Percentiles rank a stretch among this genome's conserved stretches.
Conservation (phyloP, 2,113 vertebrate genomes). For the Chinchilla lanigera region DNA sequence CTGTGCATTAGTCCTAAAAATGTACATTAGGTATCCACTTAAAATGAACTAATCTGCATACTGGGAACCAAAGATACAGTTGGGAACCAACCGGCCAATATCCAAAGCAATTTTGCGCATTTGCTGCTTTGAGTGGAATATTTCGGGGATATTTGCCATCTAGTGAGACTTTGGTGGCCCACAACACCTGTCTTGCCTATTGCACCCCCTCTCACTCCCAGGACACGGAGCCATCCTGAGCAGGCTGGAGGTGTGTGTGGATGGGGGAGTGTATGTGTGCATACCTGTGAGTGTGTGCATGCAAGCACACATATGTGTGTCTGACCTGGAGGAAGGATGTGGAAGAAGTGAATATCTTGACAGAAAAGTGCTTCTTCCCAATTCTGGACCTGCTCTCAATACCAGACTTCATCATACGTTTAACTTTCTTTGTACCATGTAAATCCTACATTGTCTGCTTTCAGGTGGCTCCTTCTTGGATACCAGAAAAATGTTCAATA, state of each 20-base stretch:
- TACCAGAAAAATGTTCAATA: background rate
- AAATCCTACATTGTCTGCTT: background rate
- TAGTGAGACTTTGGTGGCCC: background rate
- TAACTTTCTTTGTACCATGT: background rate
- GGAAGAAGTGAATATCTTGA: too few species aligned
- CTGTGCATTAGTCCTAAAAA: background rate
- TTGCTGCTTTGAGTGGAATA: background rate
- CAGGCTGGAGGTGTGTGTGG: too few species aligned
- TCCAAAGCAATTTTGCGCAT: background rate
- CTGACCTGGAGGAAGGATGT: background rate
- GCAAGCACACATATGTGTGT: background rate
- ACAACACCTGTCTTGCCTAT: background rate
- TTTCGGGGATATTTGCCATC: background rate
- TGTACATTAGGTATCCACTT: background rate
- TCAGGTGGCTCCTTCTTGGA: background rate
- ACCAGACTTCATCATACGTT: background rate
- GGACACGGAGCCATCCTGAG: background rate
- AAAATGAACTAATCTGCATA: background rate
- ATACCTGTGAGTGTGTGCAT: rapidly evolving
- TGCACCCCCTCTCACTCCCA: background rate
- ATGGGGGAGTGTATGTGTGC: rapidly evolving
- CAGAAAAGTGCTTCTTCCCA: background rate
- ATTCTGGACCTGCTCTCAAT: background rate
- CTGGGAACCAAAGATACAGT: background rate
- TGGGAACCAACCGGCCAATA: background rate